These are phyloP conservation scores for Phoebastria nigripes DNA, from an alignment of 2,797 vertebrate species.

Conservation along the genomic window DNA sequence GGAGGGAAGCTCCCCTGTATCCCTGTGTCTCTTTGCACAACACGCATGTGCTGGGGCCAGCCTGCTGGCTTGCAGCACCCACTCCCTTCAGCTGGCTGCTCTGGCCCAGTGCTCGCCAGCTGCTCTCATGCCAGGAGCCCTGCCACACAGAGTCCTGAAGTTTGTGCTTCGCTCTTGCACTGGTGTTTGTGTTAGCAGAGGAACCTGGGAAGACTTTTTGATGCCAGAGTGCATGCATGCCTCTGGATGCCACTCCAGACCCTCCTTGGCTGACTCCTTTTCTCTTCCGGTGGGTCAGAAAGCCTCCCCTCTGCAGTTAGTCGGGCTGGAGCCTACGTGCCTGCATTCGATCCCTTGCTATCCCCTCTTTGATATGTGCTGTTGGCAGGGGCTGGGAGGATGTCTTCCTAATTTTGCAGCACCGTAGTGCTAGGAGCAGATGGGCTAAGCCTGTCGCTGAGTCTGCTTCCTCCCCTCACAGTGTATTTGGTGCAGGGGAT, in stretches of 20 bases:
- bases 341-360: fast-evolving
- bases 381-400: neutral
- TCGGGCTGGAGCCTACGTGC: neutral
- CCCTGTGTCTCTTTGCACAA: neutral
- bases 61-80: neutral
- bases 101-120: neutral
- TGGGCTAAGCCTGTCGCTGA: neutral
- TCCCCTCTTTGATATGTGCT: neutral
- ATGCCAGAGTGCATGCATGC: neutral
- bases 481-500: neutral
- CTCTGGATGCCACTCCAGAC: neutral
- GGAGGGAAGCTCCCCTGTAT: neutral
- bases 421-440: neutral
- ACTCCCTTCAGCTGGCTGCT: neutral
- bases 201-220: neutral
- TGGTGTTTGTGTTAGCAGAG: neutral
- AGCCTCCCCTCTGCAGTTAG: neutral
- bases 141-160: neutral
- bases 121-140: neutral
- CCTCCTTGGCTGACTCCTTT: neutral
- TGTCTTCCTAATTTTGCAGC: neutral
- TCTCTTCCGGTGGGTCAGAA: neutral
- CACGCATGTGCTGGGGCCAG: fast-evolving
- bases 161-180: neutral
- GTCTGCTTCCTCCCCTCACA: neutral